Conservation (phyloP, 2,888 invertebrate species). For the Drosophila phalerata region DNA sequence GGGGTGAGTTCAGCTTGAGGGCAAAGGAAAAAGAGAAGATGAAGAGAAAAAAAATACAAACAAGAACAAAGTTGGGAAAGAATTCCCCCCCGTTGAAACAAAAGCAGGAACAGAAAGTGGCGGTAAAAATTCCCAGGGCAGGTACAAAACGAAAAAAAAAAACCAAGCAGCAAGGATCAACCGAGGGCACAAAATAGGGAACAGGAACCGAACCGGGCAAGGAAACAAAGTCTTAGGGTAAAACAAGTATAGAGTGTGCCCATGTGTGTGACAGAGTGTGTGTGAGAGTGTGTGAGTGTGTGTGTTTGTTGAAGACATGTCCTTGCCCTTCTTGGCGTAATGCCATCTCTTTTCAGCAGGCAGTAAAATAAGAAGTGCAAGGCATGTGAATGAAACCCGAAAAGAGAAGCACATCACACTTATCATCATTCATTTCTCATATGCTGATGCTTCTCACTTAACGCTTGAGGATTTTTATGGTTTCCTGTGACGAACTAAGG, state of each 20-base stretch:
- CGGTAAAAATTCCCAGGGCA: constrained; percentile 67
- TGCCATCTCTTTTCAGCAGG: constrained; percentile 40
- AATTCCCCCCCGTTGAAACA: constrained; percentile 58
- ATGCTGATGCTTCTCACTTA: constrained; percentile 50
- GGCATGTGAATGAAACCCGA: constrained; percentile 77
- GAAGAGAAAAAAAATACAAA: constrained; percentile 23
- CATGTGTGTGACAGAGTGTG: constrained; percentile 6
- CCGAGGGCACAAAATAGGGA: constrained; percentile 19
- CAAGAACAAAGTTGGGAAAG: constrained; percentile 35
- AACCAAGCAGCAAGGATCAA: constrained; percentile 26
- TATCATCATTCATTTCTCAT: constrained; percentile 76
- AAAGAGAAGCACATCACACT: constrained; percentile 65
- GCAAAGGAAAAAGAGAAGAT: constrained; percentile 19
- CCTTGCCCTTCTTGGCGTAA: constrained; percentile 44
- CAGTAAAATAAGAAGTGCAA: constrained; percentile 50
- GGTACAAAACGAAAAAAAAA: constrained; percentile 50
- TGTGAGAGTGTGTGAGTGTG: constrained; percentile 9
- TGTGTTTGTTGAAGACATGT: constrained; percentile 31
- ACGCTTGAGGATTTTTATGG: constrained; percentile 78
- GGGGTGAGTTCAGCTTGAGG: constrained; percentile 31
- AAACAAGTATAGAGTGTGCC: constrained; percentile 55
- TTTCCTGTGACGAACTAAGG: constrained; percentile 77
- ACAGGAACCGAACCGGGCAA: constrained; percentile 53
- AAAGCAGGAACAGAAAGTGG: constrained; percentile 40
- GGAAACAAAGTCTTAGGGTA: constrained; percentile 60